phyloP scores from a whole-genome alignment of 2,113 vertebrate species.

The Microcebus jonahi region DNA sequence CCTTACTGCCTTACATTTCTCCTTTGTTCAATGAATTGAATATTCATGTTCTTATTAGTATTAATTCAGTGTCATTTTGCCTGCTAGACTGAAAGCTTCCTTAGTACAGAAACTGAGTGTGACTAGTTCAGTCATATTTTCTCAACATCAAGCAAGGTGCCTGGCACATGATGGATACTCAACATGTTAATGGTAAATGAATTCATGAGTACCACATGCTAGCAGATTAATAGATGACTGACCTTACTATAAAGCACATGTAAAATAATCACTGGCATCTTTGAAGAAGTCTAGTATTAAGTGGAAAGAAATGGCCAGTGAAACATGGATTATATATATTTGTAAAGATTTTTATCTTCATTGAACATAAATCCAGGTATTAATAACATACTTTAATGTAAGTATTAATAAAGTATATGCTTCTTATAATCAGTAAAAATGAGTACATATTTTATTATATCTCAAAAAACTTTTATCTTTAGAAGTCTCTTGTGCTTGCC shows the following conservation, averaged over 20 bases:
- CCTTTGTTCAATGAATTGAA: neutral
- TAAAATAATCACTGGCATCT: neutral
- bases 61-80: neutral
- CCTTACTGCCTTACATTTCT: neutral
- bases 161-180: neutral
- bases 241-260: neutral
- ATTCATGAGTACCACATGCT: neutral
- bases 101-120: neutral
- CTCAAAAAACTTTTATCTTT: neutral
- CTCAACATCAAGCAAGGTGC: neutral
- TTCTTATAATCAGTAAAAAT: neutral
- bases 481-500: neutral
- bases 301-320: neutral
- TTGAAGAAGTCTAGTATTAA: neutral
- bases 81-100: neutral
- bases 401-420: neutral
- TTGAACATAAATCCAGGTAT: neutral
- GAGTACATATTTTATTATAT: neutral
- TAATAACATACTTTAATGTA: neutral
- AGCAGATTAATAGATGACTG: neutral
- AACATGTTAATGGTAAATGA: neutral
- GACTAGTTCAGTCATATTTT: neutral
- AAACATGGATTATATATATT: neutral
- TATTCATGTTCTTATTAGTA: neutral
- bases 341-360: neutral